Evolutionary conservation across 1,140 invertebrate genomes (phyloP), one percentile per base, ranked within the genome.

Genomic region (Pachypsylla venusta): DNA sequence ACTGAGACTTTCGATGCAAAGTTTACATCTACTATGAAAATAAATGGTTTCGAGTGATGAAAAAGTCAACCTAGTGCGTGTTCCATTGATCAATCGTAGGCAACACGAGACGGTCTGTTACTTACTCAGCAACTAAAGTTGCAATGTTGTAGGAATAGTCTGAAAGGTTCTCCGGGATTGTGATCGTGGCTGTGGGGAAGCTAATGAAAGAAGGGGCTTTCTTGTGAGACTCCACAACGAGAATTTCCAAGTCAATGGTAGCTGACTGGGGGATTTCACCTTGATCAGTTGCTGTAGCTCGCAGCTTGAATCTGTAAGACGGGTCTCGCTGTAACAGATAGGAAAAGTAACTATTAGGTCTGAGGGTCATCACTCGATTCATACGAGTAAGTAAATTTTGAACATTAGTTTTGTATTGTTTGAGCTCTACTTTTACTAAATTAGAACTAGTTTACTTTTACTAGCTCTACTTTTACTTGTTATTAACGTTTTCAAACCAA

Each of bases 191-290:
- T 53, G 71, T 64, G 13, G 77, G 77, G 2, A 65, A 65, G 60
- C 77, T 73, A 53, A 78, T 75, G 65, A 87, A 87, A 35, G 74
- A 77, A 53, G 91, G 91, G 39, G 88, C 82, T 71, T 91, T 89
- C 70, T 89, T 91, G 67, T 87, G 82, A 1, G 88, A 88, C 67
- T 89, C 87, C 1, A 92, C 86, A 19, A 93, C 87, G 61, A 80
- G 77, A 62, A 94, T 87, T 61, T 83, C 79, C 60, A 93, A 76
- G 67, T 83, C 80, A 57, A 87, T 88, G 42, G 75, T 75, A 62
- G 79, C 79, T 60, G 75, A 73, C 67, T 79, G 75, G 2, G 78
- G 76, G 39, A 71, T 73, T 62, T 75, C 71, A 5, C 88, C 88
- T 65, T 80, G 78, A 71, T 94, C 91, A 26, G 76, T 77, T 1